Conservation (phyloP, 2,797 vertebrate species). For the Borostomias antarcticus region DNA sequence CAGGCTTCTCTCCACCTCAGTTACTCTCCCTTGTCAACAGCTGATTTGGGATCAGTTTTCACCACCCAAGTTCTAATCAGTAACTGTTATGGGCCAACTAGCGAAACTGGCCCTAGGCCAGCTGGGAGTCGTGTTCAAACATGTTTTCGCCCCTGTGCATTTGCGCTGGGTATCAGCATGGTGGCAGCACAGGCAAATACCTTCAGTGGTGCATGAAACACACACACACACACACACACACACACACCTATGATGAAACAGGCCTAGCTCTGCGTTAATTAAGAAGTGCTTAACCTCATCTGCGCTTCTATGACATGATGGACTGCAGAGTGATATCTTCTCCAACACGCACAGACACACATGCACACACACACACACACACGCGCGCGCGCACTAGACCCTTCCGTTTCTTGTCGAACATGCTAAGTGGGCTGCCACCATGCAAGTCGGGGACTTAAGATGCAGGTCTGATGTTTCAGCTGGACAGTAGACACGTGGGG, state of each 20-base stretch:
- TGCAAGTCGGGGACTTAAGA: conserved; percentile 29
- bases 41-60: conserved; percentile 64
- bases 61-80: conserved; percentile 66
- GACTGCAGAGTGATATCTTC: conserved; percentile 28
- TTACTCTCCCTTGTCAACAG: conserved; percentile 71
- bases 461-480: conserved; percentile 19
- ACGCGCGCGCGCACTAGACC: conserved; percentile 11
- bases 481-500: conserved; percentile 22
- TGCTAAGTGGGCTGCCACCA: conserved; percentile 31
- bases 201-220: conserved; percentile 28
- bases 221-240: conserved; percentile 8
- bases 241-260: neutral
- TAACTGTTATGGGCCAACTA: conserved; percentile 62
- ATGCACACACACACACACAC: conserved; percentile 7
- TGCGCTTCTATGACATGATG: conserved; percentile 38
- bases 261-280: conserved; percentile 29
- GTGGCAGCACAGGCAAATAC: conserved; percentile 51
- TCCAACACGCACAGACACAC: conserved; percentile 7
- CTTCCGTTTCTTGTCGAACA: conserved; percentile 21
- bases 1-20: conserved; percentile 53
- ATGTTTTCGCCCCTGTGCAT: conserved; percentile 59
- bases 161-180: conserved; percentile 49
- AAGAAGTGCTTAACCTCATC: conserved; percentile 46
- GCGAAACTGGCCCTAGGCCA: conserved; percentile 53
- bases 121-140: conserved; percentile 59